Conservation (phyloP, 2,113 vertebrate species). For the Plotosus lineatus region DNA sequence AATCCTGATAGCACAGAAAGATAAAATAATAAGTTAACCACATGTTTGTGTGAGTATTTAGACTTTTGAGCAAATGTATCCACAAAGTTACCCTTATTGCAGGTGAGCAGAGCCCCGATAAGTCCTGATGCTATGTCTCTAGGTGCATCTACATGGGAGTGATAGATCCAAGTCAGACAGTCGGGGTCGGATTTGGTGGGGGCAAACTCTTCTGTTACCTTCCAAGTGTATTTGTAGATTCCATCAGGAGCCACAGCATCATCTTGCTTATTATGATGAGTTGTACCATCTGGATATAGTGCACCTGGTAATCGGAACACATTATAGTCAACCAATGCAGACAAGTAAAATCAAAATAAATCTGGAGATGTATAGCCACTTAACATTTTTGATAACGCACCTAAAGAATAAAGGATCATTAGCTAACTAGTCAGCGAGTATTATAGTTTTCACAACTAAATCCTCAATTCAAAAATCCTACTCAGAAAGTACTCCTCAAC, state of each 20-base stretch:
- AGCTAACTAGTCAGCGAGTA: neutral
- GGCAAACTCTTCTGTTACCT: slow-evolving; percentile 82
- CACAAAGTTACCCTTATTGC: slow-evolving; percentile 83
- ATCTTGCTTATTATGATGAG: slow-evolving; percentile 78
- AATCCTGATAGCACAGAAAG: neutral
- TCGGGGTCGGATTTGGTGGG: slow-evolving; percentile 84
- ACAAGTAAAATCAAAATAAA: neutral
- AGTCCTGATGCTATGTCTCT: slow-evolving; percentile 89
- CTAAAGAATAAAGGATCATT: neutral
- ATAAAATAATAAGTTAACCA: neutral
- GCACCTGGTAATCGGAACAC: slow-evolving; percentile 75
- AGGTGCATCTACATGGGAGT: slow-evolving; percentile 88
- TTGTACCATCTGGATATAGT: slow-evolving; percentile 90
- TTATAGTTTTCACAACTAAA: neutral
- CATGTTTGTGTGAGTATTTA: neutral
- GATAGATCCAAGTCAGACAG: slow-evolving; percentile 97
- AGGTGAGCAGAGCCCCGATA: slow-evolving; percentile 89
- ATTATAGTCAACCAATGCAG: neutral
- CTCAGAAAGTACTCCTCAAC: neutral
- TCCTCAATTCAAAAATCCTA: neutral
- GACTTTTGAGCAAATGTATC: neutral
- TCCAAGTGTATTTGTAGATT: slow-evolving; percentile 89
- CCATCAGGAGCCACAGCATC: slow-evolving; percentile 84
- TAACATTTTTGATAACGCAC: neutral
- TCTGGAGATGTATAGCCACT: neutral